These are phyloP conservation scores for Drosophila mauritiana DNA, from an alignment of 1,140 invertebrate genomes.

Conservation along the genomic window DNA sequence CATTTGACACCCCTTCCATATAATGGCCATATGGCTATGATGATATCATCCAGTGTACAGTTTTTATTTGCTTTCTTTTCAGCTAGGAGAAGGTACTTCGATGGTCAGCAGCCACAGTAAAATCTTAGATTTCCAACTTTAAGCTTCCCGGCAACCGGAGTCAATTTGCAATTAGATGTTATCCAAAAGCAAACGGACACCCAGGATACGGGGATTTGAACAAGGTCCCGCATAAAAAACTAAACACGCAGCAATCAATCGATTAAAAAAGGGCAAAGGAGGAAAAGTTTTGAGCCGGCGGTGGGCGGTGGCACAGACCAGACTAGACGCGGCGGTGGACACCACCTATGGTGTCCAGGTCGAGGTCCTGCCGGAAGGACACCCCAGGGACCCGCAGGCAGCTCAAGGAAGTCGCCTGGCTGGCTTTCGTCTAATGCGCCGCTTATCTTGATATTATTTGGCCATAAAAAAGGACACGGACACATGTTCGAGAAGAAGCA, in stretches of 20 bases:
- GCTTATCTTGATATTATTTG: conserved; percentile 79
- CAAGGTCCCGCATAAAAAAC: conserved; percentile 69
- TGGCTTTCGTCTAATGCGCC: conserved; percentile 58
- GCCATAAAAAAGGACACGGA: conserved; percentile 60
- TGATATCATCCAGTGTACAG: not conserved
- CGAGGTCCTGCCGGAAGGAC: conserved; percentile 22
- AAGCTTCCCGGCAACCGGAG: conserved; percentile 19
- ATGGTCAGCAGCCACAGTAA: not conserved
- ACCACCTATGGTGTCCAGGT: conserved; percentile 28
- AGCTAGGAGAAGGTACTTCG: not conserved
- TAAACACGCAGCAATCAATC: conserved; percentile 76
- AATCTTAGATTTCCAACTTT: conserved; percentile 6
- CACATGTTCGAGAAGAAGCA: conserved; percentile 35
- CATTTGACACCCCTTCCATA: too few species aligned
- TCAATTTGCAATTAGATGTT: conserved; percentile 75
- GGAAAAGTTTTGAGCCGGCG: conserved; percentile 11
- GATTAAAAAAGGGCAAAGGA: conserved; percentile 56
- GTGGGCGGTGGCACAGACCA: not conserved
- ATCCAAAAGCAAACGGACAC: conserved; percentile 31
- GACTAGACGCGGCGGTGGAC: not conserved
- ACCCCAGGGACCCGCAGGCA: conserved; percentile 36
- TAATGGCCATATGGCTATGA: too few species aligned
- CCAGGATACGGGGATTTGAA: conserved; percentile 11
- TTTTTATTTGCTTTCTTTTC: not conserved
- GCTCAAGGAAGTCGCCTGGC: conserved; percentile 35